Evolutionary conservation across 1,140 invertebrate species (phyloP), one percentile per base, ranked within the genome.

Genomic region (Lutraria rhynchaena): DNA sequence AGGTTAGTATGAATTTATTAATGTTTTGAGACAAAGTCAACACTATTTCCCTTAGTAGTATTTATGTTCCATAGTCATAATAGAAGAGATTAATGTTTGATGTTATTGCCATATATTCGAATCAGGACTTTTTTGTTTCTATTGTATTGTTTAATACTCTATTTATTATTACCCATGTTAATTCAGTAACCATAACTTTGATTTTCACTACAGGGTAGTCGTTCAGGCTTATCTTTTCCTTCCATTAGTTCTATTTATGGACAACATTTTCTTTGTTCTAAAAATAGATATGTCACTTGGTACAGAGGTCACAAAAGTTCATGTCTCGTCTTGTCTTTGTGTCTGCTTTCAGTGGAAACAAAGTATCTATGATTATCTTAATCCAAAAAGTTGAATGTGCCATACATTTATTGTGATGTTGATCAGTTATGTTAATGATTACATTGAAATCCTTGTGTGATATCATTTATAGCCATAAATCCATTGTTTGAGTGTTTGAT

Each of bases 241-340:
- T 37, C 15, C n/a, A 63, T 41, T 63, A 41, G 37, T 73, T 35
- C 73, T 75, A 75, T 61, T 60, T 60, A 61, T 75, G 51, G 73
- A 44, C 41, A 27, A 33, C 55, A 44, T 61, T 55, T 75, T 75
- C 73, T 75, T 75, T 75, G 73, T 75, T 61, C 73, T 75, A 24
- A 75, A 75, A 61, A 75, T 75, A 75, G 58, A 75, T 44, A 41
- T 49, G 73, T 75, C 73, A 46, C 73, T 61, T 75, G 73, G 73
- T 75, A 44, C 57, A 75, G 73, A 75, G 73, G 73, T 75, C 73
- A 75, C 73, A 75, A 60, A 75, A 63, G 73, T 75, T 75, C 73
- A 75, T 61, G 55, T 60, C 29, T 44, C 44, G 57, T 75, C 57
- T 29, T 75, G 29, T 57, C 71, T 74, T 74, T 74, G 71, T 74